Percentiles rank a stretch among this genome's conserved stretches.
Evolutionary conservation across 2,888 invertebrate species (phyloP).

Genomic region (Hirtodrosophila confusa): DNA sequence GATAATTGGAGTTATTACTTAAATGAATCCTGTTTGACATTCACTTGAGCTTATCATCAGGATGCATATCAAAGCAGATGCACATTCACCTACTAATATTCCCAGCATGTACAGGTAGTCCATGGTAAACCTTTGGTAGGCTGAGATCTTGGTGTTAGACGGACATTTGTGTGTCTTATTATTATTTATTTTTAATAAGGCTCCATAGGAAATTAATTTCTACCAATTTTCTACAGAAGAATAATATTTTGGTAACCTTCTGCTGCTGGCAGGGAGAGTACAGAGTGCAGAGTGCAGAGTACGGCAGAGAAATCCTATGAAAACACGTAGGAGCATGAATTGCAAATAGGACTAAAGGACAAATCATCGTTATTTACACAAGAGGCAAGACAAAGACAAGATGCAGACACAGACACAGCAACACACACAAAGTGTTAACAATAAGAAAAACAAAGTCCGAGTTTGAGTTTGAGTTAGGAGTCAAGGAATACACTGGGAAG

Average conservation of each 20-base stretch:
- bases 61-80: background rate
- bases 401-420: constrained; percentile 24
- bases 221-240: constrained; percentile 71
- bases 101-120: constrained; percentile 36
- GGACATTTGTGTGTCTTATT: constrained; percentile 31
- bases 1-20: no score
- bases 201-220: constrained; percentile 77
- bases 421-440: constrained; percentile 63
- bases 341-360: constrained; percentile 71
- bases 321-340: constrained; percentile 75
- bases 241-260: constrained; percentile 74
- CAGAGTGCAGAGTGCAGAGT: background rate
- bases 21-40: no score
- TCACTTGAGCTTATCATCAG: no score
- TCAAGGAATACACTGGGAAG: background rate
- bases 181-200: constrained; percentile 79
- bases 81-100: constrained; percentile 1
- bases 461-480: constrained; percentile 16
- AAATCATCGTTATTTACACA: constrained; percentile 77
- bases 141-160: constrained; percentile 29
- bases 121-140: constrained; percentile 1
- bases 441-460: constrained; percentile 72
- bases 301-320: constrained; percentile 75
- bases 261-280: constrained; percentile 12
- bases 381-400: constrained; percentile 56